These are phyloP conservation scores for Neodontobutis hainanensis DNA, from an alignment of 2,113 vertebrate genomes.

Conservation along the genomic window DNA sequence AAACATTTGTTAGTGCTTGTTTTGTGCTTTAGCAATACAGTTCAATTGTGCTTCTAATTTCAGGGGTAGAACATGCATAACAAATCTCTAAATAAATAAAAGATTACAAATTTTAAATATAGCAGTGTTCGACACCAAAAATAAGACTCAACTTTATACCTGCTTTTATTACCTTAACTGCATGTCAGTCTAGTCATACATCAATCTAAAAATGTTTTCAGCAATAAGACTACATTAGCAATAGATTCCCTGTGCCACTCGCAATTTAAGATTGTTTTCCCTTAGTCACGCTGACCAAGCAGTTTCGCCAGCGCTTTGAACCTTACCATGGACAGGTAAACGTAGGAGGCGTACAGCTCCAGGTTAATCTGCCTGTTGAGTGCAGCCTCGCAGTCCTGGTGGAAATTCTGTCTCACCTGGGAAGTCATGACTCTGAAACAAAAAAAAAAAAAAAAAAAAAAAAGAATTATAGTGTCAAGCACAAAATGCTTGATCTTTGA, in stretches of 20 bases:
- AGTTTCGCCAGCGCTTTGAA: neutral
- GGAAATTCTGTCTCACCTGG: conserved; percentile 86
- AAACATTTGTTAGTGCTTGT: neutral
- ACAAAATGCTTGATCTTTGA: too few relatives aligned
- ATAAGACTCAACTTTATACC: conserved; percentile 33
- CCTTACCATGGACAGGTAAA: conserved; percentile 86
- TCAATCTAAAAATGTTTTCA: neutral
- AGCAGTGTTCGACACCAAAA: too few relatives aligned
- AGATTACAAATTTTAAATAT: too few relatives aligned
- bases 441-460: neutral
- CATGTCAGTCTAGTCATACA: neutral
- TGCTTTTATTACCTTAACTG: conserved; percentile 9
- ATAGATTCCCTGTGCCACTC: too few relatives aligned
- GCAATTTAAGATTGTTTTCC: too few relatives aligned
- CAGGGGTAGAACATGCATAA: too few relatives aligned
- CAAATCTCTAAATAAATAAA: too few relatives aligned
- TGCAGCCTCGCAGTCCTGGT: conserved; percentile 83
- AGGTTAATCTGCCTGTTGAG: conserved; percentile 88
- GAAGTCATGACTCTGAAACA: conserved; percentile 73
- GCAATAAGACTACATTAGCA: neutral
- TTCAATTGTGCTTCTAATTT: neutral
- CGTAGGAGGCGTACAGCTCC: conserved; percentile 85
- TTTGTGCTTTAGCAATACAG: neutral
- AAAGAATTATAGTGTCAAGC: too few relatives aligned
- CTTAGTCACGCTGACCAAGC: too few relatives aligned